Percentiles rank a stretch among this genome's conserved stretches.
Conservation (phyloP, 2,888 invertebrate genomes). For the Lottia gigantea region DNA sequence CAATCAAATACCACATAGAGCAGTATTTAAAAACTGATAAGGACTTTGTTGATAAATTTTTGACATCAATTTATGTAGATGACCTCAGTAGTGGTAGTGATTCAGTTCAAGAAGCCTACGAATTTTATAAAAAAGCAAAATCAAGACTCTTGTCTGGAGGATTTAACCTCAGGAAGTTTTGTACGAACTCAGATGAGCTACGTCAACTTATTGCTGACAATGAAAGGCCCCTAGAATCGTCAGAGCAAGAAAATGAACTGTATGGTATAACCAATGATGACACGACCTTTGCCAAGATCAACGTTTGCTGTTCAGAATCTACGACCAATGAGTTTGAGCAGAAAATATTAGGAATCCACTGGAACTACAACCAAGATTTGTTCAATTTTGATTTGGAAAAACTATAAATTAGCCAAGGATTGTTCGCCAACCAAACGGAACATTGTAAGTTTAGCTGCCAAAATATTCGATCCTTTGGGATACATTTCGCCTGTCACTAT, state of each 20-base stretch:
- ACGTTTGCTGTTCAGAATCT: neutral
- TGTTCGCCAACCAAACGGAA: neutral
- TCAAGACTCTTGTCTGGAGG: neutral
- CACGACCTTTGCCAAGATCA: neutral
- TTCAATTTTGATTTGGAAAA: neutral
- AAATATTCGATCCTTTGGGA: neutral
- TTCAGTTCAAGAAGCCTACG: neutral
- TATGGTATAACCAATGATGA: neutral
- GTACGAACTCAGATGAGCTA: neutral
- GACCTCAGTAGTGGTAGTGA: neutral
- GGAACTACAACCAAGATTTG: neutral
- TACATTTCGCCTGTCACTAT: neutral
- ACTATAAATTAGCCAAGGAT: neutral
- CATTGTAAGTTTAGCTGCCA: neutral
- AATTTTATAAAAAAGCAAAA: neutral
- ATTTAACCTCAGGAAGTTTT: neutral
- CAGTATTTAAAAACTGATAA: neutral
- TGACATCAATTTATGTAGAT: slow-evolving; percentile 1
- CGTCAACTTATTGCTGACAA: neutral
- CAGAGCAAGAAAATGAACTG: neutral
- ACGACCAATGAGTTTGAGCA: neutral
- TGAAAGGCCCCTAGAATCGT: neutral
- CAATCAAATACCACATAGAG: neutral
- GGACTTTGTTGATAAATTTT: neutral
- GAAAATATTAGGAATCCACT: neutral